Percentiles rank a stretch among this genome's conserved stretches.
Evolutionary conservation across 2,888 invertebrate genomes (phyloP).

Genomic region (Diplazon laetatorius): DNA sequence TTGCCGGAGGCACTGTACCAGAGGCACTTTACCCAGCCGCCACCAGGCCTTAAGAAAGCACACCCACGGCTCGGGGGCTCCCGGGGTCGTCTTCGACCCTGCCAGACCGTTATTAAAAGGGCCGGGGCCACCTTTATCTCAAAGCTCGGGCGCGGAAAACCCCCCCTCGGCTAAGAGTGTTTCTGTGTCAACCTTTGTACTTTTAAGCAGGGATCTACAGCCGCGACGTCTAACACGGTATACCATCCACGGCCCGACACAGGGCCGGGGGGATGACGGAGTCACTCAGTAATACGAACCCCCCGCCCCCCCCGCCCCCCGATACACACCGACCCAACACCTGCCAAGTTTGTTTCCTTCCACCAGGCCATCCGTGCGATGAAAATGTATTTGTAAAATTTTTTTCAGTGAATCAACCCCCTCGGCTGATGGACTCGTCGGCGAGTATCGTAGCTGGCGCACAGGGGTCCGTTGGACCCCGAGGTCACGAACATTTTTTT

Average conservation of each 20-base stretch:
- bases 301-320: conserved; percentile 19
- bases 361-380: too few species aligned
- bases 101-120: conserved; percentile 81
- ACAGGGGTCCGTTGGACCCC: too few species aligned
- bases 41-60: conserved; percentile 80
- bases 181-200: conserved; percentile 82
- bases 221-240: conserved; percentile 68
- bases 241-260: conserved; percentile 66
- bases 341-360: too few species aligned
- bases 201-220: conserved; percentile 79
- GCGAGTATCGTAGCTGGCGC: too few species aligned
- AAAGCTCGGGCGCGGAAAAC: conserved; percentile 71
- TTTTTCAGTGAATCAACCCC: too few species aligned
- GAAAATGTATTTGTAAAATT: too few species aligned
- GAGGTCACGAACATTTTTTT: too few species aligned
- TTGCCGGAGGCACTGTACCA: conserved; percentile 80
- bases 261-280: conserved; percentile 64
- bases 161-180: conserved; percentile 79
- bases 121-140: conserved; percentile 75
- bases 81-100: conserved; percentile 74
- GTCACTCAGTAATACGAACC: conserved; percentile 48
- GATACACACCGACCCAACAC: conserved; percentile 44
- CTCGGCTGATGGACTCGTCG: too few species aligned
- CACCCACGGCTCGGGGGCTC: conserved; percentile 74
- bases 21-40: conserved; percentile 79